A percentile compares a stretch with the other conserved stretches of the same genome.
Conservation (phyloP, 2,888 invertebrate genomes). For the Nycteola revayana region DNA sequence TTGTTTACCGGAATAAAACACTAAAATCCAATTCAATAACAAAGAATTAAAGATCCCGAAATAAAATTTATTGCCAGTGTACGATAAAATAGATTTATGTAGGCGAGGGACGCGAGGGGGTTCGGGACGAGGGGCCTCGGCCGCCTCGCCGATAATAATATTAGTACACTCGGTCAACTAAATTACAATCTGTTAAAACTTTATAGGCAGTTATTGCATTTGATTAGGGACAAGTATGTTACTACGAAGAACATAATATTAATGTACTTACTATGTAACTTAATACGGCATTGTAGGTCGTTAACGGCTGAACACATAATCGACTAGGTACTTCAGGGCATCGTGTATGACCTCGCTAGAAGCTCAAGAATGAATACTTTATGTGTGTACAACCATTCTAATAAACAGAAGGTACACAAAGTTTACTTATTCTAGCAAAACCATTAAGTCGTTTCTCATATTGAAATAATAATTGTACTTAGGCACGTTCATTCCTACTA, state of each 20-base stretch:
- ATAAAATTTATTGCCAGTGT: constrained; percentile 80
- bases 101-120: constrained; percentile 46
- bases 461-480: too few relatives aligned
- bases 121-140: constrained; percentile 37
- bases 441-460: too few relatives aligned
- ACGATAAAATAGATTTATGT: constrained; percentile 82
- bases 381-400: too few relatives aligned
- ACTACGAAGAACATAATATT: background rate
- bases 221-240: constrained; percentile 29
- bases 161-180: constrained; percentile 61
- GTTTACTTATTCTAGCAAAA: too few relatives aligned
- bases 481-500: too few relatives aligned
- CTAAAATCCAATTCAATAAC: constrained; percentile 82
- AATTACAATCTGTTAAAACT: constrained; percentile 44
- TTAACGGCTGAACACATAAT: too few relatives aligned
- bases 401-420: too few relatives aligned
- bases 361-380: too few relatives aligned
- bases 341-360: too few relatives aligned
- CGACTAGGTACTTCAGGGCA: too few relatives aligned
- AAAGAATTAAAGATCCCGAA: constrained; percentile 83
- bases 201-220: constrained; percentile 42
- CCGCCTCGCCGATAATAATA: constrained; percentile 61
- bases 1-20: constrained; percentile 82
- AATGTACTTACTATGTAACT: too few relatives aligned
- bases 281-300: too few relatives aligned